phyloP scores from a whole-genome alignment of 2,113 vertebrate genomes.

The Myotis davidii region DNA sequence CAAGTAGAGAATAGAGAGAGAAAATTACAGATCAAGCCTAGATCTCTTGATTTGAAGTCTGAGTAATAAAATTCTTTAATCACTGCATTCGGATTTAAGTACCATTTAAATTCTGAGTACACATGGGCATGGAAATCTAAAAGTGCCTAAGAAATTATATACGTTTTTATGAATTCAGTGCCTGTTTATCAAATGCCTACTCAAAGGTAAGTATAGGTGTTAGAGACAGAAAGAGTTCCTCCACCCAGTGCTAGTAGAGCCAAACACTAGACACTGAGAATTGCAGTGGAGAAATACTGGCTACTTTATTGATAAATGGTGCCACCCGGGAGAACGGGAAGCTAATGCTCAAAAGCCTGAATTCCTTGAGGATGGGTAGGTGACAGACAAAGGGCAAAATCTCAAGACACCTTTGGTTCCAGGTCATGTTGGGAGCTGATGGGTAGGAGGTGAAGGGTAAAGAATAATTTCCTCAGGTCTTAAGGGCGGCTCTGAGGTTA shows the following conservation, averaged over 20 bases:
- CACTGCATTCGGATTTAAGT: slow-evolving; percentile 13
- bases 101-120: neutral
- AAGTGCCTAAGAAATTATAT: slow-evolving; percentile 5
- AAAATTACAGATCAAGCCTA: neutral
- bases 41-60: neutral
- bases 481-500: neutral
- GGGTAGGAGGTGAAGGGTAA: neutral
- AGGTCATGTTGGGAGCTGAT: neutral
- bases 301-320: neutral
- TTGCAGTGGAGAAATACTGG: neutral
- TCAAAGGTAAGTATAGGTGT: too few relatives aligned
- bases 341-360: neutral
- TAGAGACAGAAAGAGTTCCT: neutral
- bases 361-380: neutral
- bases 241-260: neutral
- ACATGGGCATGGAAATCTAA: neutral
- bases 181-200: neutral
- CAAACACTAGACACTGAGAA: neutral
- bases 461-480: neutral
- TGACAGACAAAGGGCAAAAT: neutral
- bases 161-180: neutral
- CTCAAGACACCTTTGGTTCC: neutral
- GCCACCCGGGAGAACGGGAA: neutral
- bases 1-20: neutral
- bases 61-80: neutral